A percentile compares a stretch with the other conserved stretches of the same genome.
Conservation (phyloP, 2,113 vertebrate genomes). For the Rissa tridactyla region DNA sequence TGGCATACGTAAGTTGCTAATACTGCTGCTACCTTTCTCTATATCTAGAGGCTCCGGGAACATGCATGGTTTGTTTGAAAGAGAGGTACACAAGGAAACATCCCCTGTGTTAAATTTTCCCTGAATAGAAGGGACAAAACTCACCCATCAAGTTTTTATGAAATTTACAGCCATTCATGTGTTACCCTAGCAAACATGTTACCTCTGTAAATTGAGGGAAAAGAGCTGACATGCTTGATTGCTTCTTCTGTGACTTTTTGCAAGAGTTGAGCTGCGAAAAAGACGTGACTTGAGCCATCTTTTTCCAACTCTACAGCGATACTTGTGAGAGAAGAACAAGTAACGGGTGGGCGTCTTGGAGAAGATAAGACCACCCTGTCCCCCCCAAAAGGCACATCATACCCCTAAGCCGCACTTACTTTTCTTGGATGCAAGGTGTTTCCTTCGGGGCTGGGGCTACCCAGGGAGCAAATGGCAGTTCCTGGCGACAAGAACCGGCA, state of each 20-base stretch:
- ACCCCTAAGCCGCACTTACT: background rate
- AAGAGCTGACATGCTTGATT: background rate
- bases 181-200: background rate
- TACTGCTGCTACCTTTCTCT: background rate
- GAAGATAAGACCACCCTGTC: background rate
- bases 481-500: background rate
- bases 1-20: fast-evolving
- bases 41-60: background rate
- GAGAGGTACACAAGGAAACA: background rate
- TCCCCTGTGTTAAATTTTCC: too few relatives aligned
- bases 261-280: background rate
- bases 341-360: fast-evolving
- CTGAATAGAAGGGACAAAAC: background rate
- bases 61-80: fast-evolving
- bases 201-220: background rate
- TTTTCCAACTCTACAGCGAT: background rate
- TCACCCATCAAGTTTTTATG: background rate
- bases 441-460: background rate
- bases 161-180: background rate
- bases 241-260: background rate
- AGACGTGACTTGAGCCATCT: background rate
- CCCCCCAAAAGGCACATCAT: background rate
- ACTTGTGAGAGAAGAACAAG: background rate
- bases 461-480: background rate
- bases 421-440: background rate